Conservation (phyloP, 1,140 invertebrate species). For the Archivesica marissinica region DNA sequence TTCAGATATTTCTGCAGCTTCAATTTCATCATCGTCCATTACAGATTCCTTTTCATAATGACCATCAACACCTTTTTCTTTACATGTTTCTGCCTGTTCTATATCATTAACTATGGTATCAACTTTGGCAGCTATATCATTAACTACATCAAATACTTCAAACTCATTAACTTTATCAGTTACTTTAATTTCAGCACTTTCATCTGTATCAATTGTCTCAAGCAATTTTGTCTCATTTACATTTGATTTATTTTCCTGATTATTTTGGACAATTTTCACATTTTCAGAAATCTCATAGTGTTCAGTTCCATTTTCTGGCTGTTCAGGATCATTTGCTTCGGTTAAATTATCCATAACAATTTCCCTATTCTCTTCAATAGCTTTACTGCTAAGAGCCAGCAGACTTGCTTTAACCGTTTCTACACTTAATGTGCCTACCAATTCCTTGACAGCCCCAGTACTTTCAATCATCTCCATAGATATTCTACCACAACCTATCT, state of each 20-base stretch:
- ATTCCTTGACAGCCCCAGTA: constrained; percentile 17
- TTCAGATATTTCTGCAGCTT: not conserved
- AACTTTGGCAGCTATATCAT: not conserved
- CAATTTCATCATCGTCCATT: not conserved
- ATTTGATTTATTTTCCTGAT: too few relatives aligned
- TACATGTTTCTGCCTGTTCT: not conserved
- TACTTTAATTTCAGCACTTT: constrained; percentile 50
- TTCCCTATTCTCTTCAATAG: constrained; percentile 3
- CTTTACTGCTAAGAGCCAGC: constrained; percentile 60
- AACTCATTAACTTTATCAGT: constrained; percentile 14
- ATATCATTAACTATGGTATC: not conserved
- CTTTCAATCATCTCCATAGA: constrained; percentile 4
- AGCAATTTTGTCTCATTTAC: not conserved
- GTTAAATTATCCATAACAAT: not conserved
- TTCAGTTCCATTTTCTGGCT: not conserved
- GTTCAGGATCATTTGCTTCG: not conserved
- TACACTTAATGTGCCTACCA: not conserved
- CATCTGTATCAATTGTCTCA: not conserved
- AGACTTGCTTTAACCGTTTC: constrained; percentile 18
- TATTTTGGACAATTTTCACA: not conserved
- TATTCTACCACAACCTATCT: not conserved
- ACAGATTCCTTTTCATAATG: not conserved
- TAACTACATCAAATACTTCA: constrained; percentile 20
- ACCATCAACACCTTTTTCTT: too few relatives aligned
- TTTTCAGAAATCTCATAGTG: constrained; percentile 3